These are phyloP conservation scores for Monochamus saltuarius DNA, from an alignment of 1,140 invertebrate species.

Conservation along the genomic window DNA sequence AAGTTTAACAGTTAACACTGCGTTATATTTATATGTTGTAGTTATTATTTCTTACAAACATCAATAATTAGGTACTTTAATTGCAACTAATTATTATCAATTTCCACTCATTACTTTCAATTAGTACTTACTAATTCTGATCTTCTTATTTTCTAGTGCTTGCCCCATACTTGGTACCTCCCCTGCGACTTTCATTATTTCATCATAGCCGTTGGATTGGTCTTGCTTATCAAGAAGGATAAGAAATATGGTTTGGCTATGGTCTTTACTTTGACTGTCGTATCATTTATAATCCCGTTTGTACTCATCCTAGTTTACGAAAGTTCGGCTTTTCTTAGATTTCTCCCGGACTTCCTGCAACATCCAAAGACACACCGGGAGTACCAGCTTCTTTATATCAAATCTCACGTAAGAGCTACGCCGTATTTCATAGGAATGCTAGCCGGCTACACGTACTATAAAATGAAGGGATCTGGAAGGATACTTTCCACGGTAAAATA, in stretches of 20 bases:
- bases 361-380: conserved; percentile 52
- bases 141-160: conserved; percentile 59
- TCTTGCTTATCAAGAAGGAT: conserved; percentile 54
- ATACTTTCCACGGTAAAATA: conserved; percentile 51
- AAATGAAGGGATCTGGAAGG: conserved; percentile 41
- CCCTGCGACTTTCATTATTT: conserved; percentile 78
- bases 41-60: no score
- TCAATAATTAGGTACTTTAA: no score
- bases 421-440: conserved; percentile 59
- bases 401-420: conserved; percentile 57
- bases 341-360: conserved; percentile 56
- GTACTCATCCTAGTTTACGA: conserved; percentile 53
- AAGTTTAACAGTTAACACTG: no score
- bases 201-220: conserved; percentile 61
- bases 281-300: conserved; percentile 50
- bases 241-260: conserved; percentile 37
- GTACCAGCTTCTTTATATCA: conserved; percentile 57
- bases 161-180: conserved; percentile 74
- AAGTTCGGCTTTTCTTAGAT: conserved; percentile 54
- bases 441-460: conserved; percentile 53
- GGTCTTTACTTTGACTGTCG: conserved; percentile 31
- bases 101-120: no score
- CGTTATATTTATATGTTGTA: no score
- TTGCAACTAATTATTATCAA: no score
- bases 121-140: no score